These are phyloP conservation scores for Phaenicophaeus curvirostris DNA, from an alignment of 2,797 vertebrate species.

Conservation along the genomic window DNA sequence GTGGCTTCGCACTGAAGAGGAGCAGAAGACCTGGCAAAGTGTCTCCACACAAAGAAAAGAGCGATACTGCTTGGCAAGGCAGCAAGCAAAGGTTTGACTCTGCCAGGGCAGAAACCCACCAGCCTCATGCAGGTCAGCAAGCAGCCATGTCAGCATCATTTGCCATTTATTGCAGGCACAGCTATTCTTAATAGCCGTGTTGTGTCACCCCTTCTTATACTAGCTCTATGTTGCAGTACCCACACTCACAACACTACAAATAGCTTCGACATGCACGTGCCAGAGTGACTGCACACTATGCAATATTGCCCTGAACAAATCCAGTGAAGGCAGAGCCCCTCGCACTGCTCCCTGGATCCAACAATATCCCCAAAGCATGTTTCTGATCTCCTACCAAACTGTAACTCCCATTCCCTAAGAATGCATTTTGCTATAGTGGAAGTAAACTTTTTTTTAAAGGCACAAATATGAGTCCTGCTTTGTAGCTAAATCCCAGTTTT, in stretches of 20 bases:
- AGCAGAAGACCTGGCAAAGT: not conserved
- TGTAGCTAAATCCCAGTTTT: not conserved
- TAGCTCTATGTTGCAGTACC: rapidly evolving
- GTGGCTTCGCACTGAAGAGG: not conserved
- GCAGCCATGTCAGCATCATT: not conserved
- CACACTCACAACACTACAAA: not conserved
- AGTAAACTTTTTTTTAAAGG: not conserved
- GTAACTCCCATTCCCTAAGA: not conserved
- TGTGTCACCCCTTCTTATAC: not conserved
- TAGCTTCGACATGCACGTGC: rapidly evolving
- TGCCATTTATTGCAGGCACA: not conserved
- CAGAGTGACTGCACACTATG: rapidly evolving
- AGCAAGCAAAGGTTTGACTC: not conserved
- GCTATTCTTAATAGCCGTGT: rapidly evolving
- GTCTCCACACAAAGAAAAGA: not conserved
- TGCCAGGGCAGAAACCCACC: not conserved
- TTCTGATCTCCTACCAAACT: not conserved
- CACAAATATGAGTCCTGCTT: not conserved
- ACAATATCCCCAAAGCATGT: not conserved
- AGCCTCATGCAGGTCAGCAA: rapidly evolving
- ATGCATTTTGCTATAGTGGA: not conserved
- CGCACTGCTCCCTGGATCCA: not conserved
- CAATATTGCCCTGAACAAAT: not conserved
- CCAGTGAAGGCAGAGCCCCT: not conserved
- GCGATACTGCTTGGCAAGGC: rapidly evolving